Conservation (phyloP, 2,797 vertebrate genomes). For the Mormyrus hasselquistii region DNA sequence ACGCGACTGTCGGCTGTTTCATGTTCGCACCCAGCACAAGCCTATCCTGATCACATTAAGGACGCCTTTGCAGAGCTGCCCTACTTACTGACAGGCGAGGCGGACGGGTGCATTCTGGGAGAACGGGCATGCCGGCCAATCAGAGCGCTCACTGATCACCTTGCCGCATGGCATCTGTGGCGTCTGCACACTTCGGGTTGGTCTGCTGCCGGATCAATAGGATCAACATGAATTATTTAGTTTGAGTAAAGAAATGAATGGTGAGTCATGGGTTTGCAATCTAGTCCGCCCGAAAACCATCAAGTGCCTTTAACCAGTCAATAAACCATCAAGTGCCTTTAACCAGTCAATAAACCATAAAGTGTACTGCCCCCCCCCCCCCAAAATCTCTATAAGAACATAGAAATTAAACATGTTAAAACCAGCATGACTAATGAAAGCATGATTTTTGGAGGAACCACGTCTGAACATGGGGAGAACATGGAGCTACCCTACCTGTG, state of each 20-base stretch:
- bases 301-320: conserved; percentile 4
- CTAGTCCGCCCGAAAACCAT: neutral
- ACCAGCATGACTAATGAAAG: neutral
- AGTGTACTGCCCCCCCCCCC: neutral
- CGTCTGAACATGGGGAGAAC: neutral
- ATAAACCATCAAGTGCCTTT: neutral
- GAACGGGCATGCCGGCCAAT: conserved; percentile 3
- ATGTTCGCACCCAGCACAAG: neutral
- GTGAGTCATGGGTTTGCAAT: conserved; percentile 45
- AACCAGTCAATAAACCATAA: conserved; percentile 7
- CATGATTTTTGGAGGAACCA: neutral
- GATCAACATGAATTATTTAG: conserved; percentile 57
- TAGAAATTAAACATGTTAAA: neutral
- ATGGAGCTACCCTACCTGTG: neutral
- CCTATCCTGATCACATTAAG: conserved; percentile 27
- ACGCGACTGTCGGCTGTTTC: neutral
- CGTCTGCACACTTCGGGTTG: conserved; percentile 22
- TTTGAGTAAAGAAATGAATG: conserved; percentile 46
- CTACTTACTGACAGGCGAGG: conserved; percentile 39
- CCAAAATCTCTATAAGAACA: neutral
- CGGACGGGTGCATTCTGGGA: neutral
- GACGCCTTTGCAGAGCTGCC: conserved; percentile 36
- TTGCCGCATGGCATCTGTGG: conserved; percentile 16
- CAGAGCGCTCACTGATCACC: conserved; percentile 23
- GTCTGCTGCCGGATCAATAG: conserved; percentile 23